A percentile compares a stretch with the other conserved stretches of the same genome.
Conservation (phyloP, 2,797 vertebrate species). For the Oreochromis mossambicus region DNA sequence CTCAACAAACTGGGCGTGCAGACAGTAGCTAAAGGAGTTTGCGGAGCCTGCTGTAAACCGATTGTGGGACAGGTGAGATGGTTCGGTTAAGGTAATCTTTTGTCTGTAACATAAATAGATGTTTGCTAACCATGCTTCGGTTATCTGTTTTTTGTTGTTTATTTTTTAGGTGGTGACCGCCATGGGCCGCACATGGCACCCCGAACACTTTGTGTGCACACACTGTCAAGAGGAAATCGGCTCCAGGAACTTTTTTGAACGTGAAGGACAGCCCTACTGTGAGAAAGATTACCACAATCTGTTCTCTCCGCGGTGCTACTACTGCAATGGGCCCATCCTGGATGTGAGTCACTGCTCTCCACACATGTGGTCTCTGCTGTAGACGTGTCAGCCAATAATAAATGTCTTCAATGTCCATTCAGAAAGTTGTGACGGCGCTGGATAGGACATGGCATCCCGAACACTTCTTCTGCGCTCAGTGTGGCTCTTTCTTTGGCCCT, state of each 20-base stretch:
- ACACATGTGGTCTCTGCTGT: neutral
- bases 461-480: conserved; percentile 99
- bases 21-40: conserved; percentile 93
- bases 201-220: conserved; percentile 95
- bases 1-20: conserved; percentile 93
- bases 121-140: neutral
- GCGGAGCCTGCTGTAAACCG: conserved; percentile 96
- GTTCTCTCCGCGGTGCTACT: conserved; percentile 93
- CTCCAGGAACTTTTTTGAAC: conserved; percentile 95
- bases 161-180: conserved; percentile 87
- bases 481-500: conserved; percentile 95
- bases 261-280: conserved; percentile 93
- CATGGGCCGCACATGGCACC: conserved; percentile 97
- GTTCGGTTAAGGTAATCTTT: neutral
- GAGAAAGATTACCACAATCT: conserved; percentile 95
- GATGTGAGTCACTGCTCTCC: conserved; percentile 78
- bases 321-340: conserved; percentile 96
- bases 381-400: neutral
- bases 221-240: conserved; percentile 97
- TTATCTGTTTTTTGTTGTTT: rapidly evolving
- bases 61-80: conserved; percentile 89
- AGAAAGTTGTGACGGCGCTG: conserved; percentile 98
- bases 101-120: neutral
- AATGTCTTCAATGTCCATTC: conserved; percentile 20
- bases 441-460: conserved; percentile 99